Evolutionary conservation across 2,888 invertebrate species (phyloP), one percentile per base, ranked within the genome.

Genomic region (Watsonalla cultraria): DNA sequence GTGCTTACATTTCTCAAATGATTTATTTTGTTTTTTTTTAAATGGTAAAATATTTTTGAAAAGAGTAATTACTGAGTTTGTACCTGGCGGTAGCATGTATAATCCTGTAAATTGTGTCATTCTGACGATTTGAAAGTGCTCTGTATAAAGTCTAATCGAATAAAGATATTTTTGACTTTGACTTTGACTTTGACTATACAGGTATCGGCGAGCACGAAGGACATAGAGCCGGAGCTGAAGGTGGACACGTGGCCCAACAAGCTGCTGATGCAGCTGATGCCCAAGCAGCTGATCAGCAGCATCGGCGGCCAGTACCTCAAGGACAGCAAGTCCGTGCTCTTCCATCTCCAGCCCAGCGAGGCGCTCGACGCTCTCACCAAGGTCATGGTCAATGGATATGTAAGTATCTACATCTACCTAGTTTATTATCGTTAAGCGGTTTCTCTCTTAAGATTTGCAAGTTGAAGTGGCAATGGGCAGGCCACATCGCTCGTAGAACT

Each of bases 161-260:
- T n/a, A n/a, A n/a, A 9, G 39, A 9, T 39, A 9, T 39, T 11
- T 39, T 7, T 35, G n/a, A 5, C 5, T 4, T 0, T 6, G 14
- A n/a, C 1, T 24, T 52, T 15, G 33, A 11, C 24, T 49, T 8
- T 49, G 53, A 46, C 5, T 24, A 0, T 7, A 6, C 72, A 90
- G 88, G 91, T 91, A 11, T 92, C 92, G 46, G 92, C 92, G 0
- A 92, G 91, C 66, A 92, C 93, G 0, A 95, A 96, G 72, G 96
- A 96, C 70, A 96, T 97, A 2, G 97, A 98, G 76, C 95, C 96
- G 0, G 98, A 98, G 84, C 91, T 98, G 92, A 97, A 97, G 86
- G 97, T 97, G 0, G 96, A 97, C 73, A 96, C 96, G 37, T 99
- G 98, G 98, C 98, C 98, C 0, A 93, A 93, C 64, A 97, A 97